Evolutionary conservation across 2,888 invertebrate species (phyloP), one percentile per base, ranked within the genome.

Genomic region (Sphaerophoria taeniata): DNA sequence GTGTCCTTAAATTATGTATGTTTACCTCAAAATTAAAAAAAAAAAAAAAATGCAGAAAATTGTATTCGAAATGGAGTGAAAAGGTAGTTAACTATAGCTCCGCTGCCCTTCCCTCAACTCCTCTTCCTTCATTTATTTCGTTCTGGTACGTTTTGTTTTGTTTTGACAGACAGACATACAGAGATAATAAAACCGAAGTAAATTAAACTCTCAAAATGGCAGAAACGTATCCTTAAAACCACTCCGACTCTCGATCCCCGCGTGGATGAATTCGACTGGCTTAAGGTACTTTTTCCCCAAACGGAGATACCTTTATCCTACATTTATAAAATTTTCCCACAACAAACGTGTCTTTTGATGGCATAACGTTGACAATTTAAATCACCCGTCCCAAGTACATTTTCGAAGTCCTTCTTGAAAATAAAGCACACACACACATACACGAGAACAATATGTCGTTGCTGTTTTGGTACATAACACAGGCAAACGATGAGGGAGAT

Each of bases 171-270:
- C 63, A 67, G 60, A 67, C 53, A 75, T 74, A 75, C 51, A 65
- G 60, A 55, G 69, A 75, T 51, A 76, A 69, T 47, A 74, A 84
- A 79, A 79, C 55, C 58, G 55, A 80, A 85, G 77, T 85, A 77
- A 81, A 73, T 81, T 81, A 81, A 76, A 80, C 75, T 72, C 65
- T 65, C 34, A 49, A 49, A 61, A 56, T 58, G 31, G 43, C 63
- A 71, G 31, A 61, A 58, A 74, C 70, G 72, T 9, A 6, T 73
- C 58, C 43, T 60, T 60, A 45, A 70, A 63, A 76, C 36, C 43
- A 49, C 63, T 43, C 12, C 49, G 9, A 36, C 61, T 45, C 33
- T 24, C 63, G 39, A 67, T 39, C n/a, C 24, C 24, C 2, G 24
- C 7, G n/a, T 12, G 16, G 39, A n/a, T 43, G 39, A 12, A 16